Conservation (phyloP, 1,140 invertebrate species). For the Wasmannia auropunctata region DNA sequence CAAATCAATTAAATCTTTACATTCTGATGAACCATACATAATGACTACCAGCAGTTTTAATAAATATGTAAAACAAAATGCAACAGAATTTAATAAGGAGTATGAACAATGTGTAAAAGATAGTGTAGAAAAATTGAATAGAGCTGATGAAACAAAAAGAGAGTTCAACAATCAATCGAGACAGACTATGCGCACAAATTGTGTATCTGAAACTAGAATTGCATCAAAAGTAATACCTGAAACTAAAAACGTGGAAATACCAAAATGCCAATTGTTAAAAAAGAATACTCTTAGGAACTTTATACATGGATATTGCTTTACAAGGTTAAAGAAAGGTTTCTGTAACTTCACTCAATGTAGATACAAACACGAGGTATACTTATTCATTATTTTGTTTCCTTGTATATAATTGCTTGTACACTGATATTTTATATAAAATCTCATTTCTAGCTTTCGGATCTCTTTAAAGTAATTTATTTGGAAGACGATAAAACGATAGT, state of each 20-base stretch:
- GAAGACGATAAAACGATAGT: neutral
- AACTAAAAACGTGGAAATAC: neutral
- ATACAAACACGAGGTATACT: constrained; percentile 47
- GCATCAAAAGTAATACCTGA: neutral
- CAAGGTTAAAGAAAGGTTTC: neutral
- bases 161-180: neutral
- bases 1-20: neutral
- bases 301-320: constrained; percentile 18
- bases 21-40: neutral
- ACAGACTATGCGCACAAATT: neutral
- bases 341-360: neutral
- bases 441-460: neutral
- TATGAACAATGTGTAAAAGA: neutral
- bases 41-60: constrained; percentile 37
- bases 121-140: neutral
- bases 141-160: neutral
- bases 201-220: neutral
- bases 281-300: neutral
- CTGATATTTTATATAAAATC: neutral
- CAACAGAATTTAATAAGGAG: constrained; percentile 37
- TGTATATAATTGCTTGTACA: neutral
- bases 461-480: neutral
- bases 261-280: neutral
- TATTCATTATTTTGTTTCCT: neutral
- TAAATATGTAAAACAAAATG: constrained; percentile 14